Evolutionary conservation across 2,113 vertebrate species (phyloP).

Genomic region (Oxyruncus cristatus): DNA sequence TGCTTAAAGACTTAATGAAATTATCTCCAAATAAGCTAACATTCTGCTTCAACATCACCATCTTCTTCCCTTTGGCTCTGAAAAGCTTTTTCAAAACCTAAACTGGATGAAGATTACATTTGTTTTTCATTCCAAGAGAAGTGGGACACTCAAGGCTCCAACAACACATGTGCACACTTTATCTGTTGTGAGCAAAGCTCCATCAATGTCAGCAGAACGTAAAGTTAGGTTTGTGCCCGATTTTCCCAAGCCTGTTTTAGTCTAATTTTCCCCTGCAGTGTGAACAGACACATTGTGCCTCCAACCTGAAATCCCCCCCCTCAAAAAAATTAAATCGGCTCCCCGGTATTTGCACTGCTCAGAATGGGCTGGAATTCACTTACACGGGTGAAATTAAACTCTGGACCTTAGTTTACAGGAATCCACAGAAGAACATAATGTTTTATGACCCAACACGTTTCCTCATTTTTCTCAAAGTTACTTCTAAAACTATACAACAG

Average conservation of each 20-base stretch:
- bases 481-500: neutral
- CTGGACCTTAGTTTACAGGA: neutral
- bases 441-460: neutral
- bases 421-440: accelerated
- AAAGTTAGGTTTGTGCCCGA: neutral
- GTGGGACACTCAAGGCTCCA: neutral
- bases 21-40: neutral
- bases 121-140: neutral
- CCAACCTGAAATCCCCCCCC: neutral
- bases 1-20: neutral
- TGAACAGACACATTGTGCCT: neutral
- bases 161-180: accelerated
- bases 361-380: neutral
- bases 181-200: neutral
- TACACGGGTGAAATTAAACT: neutral
- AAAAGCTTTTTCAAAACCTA: neutral
- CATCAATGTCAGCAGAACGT: neutral
- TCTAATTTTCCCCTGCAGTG: neutral
- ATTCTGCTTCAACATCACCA: neutral
- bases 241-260: neutral
- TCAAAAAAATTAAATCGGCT: neutral
- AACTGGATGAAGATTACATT: neutral
- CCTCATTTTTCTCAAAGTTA: neutral
- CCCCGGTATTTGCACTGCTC: neutral
- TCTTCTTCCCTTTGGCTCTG: neutral